A percentile compares a stretch with the other conserved stretches of the same genome.
Conservation (phyloP, 1,140 invertebrate genomes). For the Pseudoatta argentina region DNA sequence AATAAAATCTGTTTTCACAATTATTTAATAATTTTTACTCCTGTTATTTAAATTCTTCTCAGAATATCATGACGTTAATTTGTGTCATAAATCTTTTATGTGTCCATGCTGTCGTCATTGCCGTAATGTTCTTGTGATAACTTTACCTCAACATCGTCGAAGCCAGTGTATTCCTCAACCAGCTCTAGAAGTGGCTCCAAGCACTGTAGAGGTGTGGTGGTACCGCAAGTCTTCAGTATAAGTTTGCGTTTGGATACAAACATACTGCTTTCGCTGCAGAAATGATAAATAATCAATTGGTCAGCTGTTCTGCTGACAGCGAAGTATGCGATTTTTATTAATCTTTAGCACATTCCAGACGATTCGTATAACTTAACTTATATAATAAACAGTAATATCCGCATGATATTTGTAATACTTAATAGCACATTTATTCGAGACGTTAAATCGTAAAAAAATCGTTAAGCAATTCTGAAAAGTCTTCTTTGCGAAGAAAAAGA, state of each 20-base stretch:
- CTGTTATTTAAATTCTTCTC: background rate
- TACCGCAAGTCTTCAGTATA: slow-evolving; percentile 99
- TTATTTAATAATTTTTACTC: background rate
- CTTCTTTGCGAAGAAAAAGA: background rate
- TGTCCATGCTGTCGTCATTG: background rate
- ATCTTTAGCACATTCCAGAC: background rate
- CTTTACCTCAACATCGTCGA: slow-evolving; percentile 91
- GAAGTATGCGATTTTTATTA: background rate
- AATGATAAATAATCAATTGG: slow-evolving; percentile 76
- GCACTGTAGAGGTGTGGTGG: slow-evolving; percentile 97
- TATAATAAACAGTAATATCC: background rate
- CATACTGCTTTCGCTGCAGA: slow-evolving; percentile 97
- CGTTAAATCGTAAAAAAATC: background rate
- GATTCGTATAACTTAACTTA: background rate
- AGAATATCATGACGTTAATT: background rate
- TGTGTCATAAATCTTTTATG: background rate
- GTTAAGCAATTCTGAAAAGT: slow-evolving; percentile 3
- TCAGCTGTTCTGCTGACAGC: background rate
- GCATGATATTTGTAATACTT: background rate
- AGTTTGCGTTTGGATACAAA: slow-evolving; percentile 97
- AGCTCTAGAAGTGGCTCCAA: slow-evolving; percentile 94
- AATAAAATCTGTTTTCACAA: background rate
- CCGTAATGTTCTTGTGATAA: background rate
- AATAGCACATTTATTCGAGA: background rate
- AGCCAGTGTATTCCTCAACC: slow-evolving; percentile 94